Percentiles rank a stretch among this genome's conserved stretches.
Evolutionary conservation across 2,888 invertebrate species (phyloP).

Genomic region (Rosalia funebris): DNA sequence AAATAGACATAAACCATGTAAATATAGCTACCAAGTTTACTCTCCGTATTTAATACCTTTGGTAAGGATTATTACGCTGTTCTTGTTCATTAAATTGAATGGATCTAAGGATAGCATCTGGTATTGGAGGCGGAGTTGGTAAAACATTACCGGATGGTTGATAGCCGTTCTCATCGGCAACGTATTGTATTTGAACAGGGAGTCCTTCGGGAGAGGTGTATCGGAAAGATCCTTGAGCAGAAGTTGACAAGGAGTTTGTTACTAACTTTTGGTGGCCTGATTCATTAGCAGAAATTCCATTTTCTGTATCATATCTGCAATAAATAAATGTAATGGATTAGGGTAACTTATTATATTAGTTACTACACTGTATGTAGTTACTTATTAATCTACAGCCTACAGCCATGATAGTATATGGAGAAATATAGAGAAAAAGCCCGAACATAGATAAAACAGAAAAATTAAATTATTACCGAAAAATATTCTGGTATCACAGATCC

Average conservation of each 20-base stretch:
- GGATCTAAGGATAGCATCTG: slow-evolving; percentile 13
- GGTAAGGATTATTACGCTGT: not conserved
- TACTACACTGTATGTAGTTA: too few species aligned
- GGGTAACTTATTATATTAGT: too few species aligned
- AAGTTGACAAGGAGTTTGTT: slow-evolving; percentile 72
- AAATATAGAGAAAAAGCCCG: too few species aligned
- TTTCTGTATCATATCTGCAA: slow-evolving; percentile 24
- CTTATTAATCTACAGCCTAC: too few species aligned
- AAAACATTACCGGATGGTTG: slow-evolving; percentile 16
- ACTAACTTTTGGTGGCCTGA: not conserved
- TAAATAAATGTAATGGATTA: too few species aligned
- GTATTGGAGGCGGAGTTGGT: slow-evolving; percentile 21
- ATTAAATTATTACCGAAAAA: too few species aligned
- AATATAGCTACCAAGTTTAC: too few species aligned
- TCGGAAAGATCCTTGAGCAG: slow-evolving; percentile 73
- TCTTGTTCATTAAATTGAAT: slow-evolving; percentile 2
- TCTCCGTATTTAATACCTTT: too few species aligned
- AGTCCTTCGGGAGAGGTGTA: slow-evolving; percentile 70
- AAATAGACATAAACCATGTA: too few species aligned
- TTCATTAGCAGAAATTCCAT: slow-evolving; percentile 24
- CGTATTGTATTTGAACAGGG: slow-evolving; percentile 40
- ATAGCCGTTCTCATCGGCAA: slow-evolving; percentile 22
- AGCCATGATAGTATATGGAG: too few species aligned
- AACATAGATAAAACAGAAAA: too few species aligned
- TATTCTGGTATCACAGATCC: too few species aligned